Evolutionary conservation across 2,113 vertebrate species (phyloP).

Genomic region (Eurystomus gularis): DNA sequence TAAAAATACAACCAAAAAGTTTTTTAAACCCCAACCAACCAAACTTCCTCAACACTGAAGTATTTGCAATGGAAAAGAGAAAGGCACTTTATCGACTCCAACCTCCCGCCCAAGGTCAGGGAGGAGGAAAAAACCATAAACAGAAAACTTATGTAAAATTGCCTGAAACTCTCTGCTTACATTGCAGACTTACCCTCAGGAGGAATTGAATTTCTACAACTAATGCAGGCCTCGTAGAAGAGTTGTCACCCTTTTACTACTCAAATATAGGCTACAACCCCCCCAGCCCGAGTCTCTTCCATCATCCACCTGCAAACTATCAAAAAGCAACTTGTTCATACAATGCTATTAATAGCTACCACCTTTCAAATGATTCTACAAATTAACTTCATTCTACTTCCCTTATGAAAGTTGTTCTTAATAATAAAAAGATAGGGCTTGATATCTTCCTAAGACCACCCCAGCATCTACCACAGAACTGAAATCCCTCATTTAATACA

Average conservation of each 20-base stretch:
- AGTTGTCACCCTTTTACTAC: neutral
- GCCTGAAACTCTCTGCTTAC: neutral
- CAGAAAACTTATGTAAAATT: neutral
- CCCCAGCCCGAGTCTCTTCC: neutral
- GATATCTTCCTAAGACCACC: neutral
- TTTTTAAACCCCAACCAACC: neutral
- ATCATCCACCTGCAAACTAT: neutral
- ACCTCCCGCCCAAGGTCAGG: neutral
- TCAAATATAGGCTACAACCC: neutral
- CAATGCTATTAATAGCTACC: neutral
- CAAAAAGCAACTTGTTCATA: neutral
- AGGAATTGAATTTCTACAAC: neutral
- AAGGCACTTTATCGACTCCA: conserved; percentile 44
- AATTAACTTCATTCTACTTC: neutral
- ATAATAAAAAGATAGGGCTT: neutral
- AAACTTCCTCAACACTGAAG: neutral
- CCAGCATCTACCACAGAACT: neutral
- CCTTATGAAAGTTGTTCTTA: neutral
- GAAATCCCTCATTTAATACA: neutral
- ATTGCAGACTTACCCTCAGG: neutral
- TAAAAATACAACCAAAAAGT: neutral
- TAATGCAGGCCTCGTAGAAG: neutral
- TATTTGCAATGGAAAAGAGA: neutral
- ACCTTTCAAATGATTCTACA: neutral
- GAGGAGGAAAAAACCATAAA: neutral